Conservation (phyloP, 1,140 invertebrate genomes). For the Leptestheria dahalacensis region DNA sequence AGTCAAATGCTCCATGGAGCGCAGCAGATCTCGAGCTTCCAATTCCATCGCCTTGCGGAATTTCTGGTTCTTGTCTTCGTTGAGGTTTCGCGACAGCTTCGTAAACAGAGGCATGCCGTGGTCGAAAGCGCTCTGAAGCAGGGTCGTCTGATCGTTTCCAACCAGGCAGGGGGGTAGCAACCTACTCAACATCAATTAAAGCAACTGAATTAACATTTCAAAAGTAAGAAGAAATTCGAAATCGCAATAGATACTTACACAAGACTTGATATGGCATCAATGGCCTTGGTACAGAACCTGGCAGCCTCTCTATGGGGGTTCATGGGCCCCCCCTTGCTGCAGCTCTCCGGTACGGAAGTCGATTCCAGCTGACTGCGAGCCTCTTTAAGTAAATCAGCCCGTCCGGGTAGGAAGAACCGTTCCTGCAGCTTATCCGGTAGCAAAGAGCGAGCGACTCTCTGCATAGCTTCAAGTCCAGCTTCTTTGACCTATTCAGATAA, state of each 20-base stretch:
- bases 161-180: background rate
- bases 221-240: background rate
- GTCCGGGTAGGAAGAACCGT: background rate
- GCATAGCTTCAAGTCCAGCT: background rate
- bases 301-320: background rate
- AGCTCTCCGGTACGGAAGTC: background rate
- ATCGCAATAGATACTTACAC: background rate
- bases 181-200: background rate
- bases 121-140: background rate
- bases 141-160: background rate
- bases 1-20: background rate
- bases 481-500: background rate
- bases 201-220: background rate
- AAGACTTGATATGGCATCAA: background rate
- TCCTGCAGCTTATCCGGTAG: background rate
- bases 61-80: background rate
- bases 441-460: background rate
- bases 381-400: conserved; percentile 7
- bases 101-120: background rate
- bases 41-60: background rate
- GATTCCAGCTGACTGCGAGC: background rate
- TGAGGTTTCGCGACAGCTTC: background rate
- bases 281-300: background rate
- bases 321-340: background rate
- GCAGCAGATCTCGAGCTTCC: background rate